Evolutionary conservation across 1,140 invertebrate genomes (phyloP).

Genomic region (Fopius arisanus): DNA sequence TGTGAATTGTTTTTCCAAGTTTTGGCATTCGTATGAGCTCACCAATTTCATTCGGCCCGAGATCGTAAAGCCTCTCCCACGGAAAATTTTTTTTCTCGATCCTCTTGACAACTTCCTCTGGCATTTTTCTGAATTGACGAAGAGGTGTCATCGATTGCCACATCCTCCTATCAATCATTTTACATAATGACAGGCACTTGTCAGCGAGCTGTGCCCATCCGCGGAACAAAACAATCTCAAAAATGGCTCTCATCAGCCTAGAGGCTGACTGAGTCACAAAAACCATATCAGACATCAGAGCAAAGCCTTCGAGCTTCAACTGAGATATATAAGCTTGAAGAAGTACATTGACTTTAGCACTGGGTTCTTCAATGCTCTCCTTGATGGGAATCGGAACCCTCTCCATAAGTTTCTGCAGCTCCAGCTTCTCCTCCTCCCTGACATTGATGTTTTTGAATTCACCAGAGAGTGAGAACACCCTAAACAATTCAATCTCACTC

Average conservation of each 20-base stretch:
- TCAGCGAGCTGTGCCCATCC: conserved; percentile 98
- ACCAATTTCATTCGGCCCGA: conserved; percentile 97
- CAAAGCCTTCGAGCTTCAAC: conserved; percentile 97
- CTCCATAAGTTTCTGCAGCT: conserved; percentile 97
- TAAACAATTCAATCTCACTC: conserved; percentile 97
- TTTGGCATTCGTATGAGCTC: conserved; percentile 96
- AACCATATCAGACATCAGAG: conserved; percentile 99
- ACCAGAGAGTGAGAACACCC: conserved; percentile 97
- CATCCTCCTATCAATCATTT: conserved; percentile 99
- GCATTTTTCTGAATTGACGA: conserved; percentile 97
- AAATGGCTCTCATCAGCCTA: conserved; percentile 94
- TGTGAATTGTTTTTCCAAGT: conserved; percentile 96
- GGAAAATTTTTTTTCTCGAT: conserved; percentile 98
- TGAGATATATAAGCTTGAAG: conserved; percentile 99
- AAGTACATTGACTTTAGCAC: conserved; percentile 95
- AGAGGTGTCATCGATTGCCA: conserved; percentile 99
- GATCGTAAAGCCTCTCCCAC: conserved; percentile 93
- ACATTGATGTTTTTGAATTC: conserved; percentile 95
- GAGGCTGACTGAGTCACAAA: conserved; percentile 98
- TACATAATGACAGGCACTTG: conserved; percentile 94
- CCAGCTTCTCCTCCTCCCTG: conserved; percentile 97
- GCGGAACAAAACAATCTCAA: conserved; percentile 89
- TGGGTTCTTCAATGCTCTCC: conserved; percentile 97
- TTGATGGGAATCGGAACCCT: conserved; percentile 99
- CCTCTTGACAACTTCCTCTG: conserved; percentile 96